These are phyloP conservation scores for Agrotis segetum DNA, from an alignment of 2,888 invertebrate genomes.

Conservation along the genomic window DNA sequence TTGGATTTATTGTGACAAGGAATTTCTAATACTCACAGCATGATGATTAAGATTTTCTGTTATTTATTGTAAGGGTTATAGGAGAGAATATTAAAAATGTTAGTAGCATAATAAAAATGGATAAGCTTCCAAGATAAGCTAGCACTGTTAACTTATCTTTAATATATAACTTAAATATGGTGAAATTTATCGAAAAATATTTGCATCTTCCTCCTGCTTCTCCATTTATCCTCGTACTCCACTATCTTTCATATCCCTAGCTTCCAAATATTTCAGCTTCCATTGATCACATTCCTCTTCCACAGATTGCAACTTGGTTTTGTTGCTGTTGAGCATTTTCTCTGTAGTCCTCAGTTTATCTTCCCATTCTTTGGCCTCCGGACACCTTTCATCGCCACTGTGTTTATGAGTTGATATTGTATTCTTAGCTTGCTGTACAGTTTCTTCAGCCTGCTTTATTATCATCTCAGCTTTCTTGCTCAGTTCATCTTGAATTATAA, in stretches of 20 bases:
- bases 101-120: neutral
- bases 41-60: neutral
- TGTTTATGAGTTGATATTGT: slow-evolving; percentile 73
- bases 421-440: slow-evolving; percentile 85
- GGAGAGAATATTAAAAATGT: neutral
- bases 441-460: slow-evolving; percentile 93
- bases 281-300: slow-evolving; percentile 77
- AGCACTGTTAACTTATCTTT: neutral
- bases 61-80: too few species aligned
- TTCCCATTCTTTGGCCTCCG: slow-evolving; percentile 68
- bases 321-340: slow-evolving; percentile 72
- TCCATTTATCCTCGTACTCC: slow-evolving; percentile 9
- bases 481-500: slow-evolving; percentile 92
- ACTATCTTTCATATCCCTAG: slow-evolving; percentile 13
- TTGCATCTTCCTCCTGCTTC: neutral
- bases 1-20: neutral
- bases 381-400: slow-evolving; percentile 53
- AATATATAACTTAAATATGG: neutral
- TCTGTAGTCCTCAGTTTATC: slow-evolving; percentile 71
- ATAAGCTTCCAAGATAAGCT: neutral
- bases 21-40: neutral
- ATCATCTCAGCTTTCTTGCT: slow-evolving; percentile 92
- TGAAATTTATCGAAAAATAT: neutral
- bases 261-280: slow-evolving; percentile 77
- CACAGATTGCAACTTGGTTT: slow-evolving; percentile 68